phyloP scores from a whole-genome alignment of 2,888 invertebrate species.

The Zele albiditarsus region DNA sequence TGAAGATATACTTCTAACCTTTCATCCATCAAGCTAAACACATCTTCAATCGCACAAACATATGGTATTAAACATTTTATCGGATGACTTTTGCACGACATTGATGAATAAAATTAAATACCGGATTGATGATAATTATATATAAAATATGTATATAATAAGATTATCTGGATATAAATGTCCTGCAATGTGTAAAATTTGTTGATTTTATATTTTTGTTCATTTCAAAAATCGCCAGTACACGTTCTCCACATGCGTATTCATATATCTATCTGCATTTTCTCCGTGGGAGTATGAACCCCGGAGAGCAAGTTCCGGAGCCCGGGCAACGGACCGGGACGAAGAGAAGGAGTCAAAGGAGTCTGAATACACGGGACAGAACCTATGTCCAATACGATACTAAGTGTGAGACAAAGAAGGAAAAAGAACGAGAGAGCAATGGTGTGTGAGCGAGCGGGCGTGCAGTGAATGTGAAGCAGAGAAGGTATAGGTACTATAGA shows the following conservation, averaged over 20 bases:
- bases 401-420: conserved; percentile 36
- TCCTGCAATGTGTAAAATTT: background rate
- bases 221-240: too few relatives aligned
- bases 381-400: conserved; percentile 25
- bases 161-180: background rate
- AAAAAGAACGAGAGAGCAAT: background rate
- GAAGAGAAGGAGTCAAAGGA: conserved; percentile 47
- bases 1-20: background rate
- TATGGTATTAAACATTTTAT: background rate
- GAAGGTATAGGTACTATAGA: conserved; percentile 50
- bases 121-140: background rate
- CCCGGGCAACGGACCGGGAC: conserved; percentile 44
- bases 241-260: background rate
- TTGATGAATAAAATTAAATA: background rate
- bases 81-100: background rate
- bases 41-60: background rate
- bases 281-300: conserved; percentile 44
- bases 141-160: background rate
- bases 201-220: background rate
- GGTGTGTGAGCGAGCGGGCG: conserved; percentile 32
- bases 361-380: conserved; percentile 55
- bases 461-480: conserved; percentile 39
- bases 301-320: conserved; percentile 38
- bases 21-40: conserved; percentile 8
- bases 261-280: conserved; percentile 13